Conservation (phyloP, 1,140 invertebrate genomes). For the Coelopa frigida region DNA sequence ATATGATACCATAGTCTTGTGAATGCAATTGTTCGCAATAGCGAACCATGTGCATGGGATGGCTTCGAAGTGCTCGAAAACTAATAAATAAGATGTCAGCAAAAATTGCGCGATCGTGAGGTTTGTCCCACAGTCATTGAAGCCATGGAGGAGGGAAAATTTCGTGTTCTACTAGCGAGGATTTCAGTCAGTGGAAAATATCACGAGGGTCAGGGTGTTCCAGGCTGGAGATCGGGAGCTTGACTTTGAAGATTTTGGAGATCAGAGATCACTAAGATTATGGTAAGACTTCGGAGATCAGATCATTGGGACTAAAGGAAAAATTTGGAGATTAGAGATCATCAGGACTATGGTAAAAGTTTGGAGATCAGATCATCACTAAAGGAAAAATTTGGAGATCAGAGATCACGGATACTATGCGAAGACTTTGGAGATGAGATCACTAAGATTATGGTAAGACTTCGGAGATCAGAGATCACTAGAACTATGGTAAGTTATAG, state of each 20-base stretch:
- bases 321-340: not conserved
- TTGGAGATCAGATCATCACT: not conserved
- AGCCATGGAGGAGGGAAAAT: not conserved
- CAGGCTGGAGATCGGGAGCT: no score
- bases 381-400: not conserved
- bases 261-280: not conserved
- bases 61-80: no score
- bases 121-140: no score
- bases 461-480: not conserved
- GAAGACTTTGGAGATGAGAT: not conserved
- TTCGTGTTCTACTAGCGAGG: no score
- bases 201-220: no score
- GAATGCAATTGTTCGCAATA: no score
- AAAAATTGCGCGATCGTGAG: no score
- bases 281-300: not conserved
- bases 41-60: no score
- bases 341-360: not conserved
- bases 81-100: no score
- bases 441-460: not conserved
- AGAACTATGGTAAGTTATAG: slow-evolving; percentile 1
- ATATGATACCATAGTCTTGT: no score
- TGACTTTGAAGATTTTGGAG: not conserved
- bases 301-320: not conserved
- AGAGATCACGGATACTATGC: not conserved
- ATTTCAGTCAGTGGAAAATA: no score